These are phyloP conservation scores for Anolis carolinensis DNA, from an alignment of 2,113 vertebrate genomes.

Conservation along the genomic window DNA sequence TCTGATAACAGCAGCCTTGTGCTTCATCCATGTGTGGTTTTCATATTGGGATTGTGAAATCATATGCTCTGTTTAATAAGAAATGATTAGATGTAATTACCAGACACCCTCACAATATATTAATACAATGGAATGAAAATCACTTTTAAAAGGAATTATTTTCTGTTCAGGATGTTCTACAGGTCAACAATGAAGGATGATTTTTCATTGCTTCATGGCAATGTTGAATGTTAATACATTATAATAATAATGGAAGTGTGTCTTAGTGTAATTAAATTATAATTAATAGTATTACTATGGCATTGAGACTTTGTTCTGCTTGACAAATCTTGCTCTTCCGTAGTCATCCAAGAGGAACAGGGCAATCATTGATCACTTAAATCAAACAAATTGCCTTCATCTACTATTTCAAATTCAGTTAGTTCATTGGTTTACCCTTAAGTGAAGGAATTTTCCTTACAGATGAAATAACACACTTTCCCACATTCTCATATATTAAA, in stretches of 20 bases:
- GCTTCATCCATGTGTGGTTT: background rate
- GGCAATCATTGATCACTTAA: background rate
- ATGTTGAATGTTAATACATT: constrained; percentile 10
- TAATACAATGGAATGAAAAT: background rate
- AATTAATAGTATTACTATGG: background rate
- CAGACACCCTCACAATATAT: background rate
- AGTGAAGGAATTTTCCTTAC: background rate
- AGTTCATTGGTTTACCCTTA: background rate
- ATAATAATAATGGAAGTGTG: background rate
- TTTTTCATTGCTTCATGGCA: background rate
- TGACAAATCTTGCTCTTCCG: background rate
- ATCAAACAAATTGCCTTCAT: background rate
- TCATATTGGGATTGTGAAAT: background rate
- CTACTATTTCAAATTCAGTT: background rate
- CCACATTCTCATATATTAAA: background rate
- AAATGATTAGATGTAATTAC: background rate
- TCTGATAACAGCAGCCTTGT: background rate
- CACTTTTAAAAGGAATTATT: background rate
- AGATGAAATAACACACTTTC: background rate
- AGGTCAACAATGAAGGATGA: background rate
- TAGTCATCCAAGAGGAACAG: background rate
- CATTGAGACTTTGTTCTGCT: background rate
- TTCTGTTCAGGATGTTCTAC: background rate
- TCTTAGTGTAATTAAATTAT: background rate
- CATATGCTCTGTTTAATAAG: background rate